Base-by-base conservation (phyloP, 1,140 invertebrate species). In the Sycophaga agraensis region DNA sequence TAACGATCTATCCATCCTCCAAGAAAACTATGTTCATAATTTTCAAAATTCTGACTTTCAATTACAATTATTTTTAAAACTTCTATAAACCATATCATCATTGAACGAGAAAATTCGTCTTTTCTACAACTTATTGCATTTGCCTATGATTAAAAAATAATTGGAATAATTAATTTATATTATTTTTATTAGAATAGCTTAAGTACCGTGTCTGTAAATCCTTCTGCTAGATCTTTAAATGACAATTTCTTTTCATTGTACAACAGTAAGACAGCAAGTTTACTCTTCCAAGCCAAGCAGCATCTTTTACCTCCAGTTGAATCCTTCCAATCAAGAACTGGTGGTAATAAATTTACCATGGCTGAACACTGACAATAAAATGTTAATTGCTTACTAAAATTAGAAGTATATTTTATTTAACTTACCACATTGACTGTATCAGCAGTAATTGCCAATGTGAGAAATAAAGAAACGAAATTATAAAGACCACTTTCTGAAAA, bases 381-480 rank as follows among this genome's bases (percentile, higher is more conserved):
- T 68, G 49, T 42, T 59, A 12, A 24, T 58, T 49, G 31, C 0
- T 51, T 16, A 62, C 11, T n/a, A 37, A 31, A 57, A 16, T 37
- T 14, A 16, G 11, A 31, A 31, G 11, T 31, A 12, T 39, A 14
- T 31, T 42, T 24, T 16, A 17, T 49, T 39, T 48, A n/a, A 45
- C 40, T 70, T 73, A 82, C 81, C 46, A 82, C 76, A 59, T 81
- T 77, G 4, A 43, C 45, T 40, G 76, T 68, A 67, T 82, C 80
- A 12, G 74, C 72, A 46, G 79, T 77, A 35, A 82, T 49, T 31
- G 79, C 80, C 28, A 83, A 68, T 9, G 79, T 82, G 5, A 83
- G 56, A 63, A 82, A 82, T 42, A 84, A 67, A 7, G 77, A 77
- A 21, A 82, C 66, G 31, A 82, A 81, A 69, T 84, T 80, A 40